Conservation (phyloP, 2,888 invertebrate genomes). For the Adineta ricciae region DNA sequence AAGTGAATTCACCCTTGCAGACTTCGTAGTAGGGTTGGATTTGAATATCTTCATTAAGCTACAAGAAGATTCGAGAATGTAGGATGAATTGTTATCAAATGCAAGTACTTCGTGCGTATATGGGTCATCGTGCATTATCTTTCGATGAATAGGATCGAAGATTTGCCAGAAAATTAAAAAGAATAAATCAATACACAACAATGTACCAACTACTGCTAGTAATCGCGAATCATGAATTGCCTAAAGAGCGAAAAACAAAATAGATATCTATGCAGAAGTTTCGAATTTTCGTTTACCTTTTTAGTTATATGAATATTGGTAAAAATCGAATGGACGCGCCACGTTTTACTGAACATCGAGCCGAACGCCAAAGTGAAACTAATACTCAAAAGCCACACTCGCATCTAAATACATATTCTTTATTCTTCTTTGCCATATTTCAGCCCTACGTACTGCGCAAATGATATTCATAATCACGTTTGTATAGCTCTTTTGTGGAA, state of each 20-base stretch:
- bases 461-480: background rate
- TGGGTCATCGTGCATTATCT: background rate
- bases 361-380: conserved; percentile 39
- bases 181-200: conserved; percentile 25
- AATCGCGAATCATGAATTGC: conserved; percentile 31
- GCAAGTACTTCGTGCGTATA: background rate
- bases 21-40: background rate
- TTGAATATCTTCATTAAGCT: conserved; percentile 6
- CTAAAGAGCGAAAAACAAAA: background rate
- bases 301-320: conserved; percentile 36
- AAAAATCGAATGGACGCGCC: conserved; percentile 40
- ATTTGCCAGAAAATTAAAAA: conserved; percentile 30
- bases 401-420: conserved; percentile 37
- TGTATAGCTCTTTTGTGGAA: background rate
- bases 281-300: conserved; percentile 16
- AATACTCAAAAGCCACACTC: conserved; percentile 38
- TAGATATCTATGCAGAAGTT: background rate
- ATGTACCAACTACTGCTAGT: conserved; percentile 21
- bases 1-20: conserved; percentile 25
- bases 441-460: conserved; percentile 23
- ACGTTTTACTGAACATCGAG: conserved; percentile 40
- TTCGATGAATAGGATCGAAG: conserved; percentile 30
- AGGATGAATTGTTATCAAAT: background rate
- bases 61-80: background rate
- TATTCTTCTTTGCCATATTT: no score